These are phyloP conservation scores for Phyllotis vaccarum DNA, from an alignment of 2,797 vertebrate species.

Conservation along the genomic window DNA sequence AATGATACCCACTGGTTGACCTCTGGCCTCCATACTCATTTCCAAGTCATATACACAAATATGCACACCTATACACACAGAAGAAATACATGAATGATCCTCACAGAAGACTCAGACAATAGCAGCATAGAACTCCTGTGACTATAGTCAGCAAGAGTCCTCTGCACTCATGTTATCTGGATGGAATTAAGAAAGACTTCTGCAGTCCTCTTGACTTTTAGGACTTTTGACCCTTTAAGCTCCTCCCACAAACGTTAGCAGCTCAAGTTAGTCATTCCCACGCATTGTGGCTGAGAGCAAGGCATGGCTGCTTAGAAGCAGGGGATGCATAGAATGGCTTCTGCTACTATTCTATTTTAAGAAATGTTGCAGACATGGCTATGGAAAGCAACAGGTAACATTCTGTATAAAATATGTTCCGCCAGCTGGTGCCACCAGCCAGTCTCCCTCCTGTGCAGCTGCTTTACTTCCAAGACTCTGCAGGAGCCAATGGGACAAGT, in stretches of 20 bases:
- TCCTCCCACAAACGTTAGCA: neutral
- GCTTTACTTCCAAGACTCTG: constrained; percentile 32
- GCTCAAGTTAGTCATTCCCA: neutral
- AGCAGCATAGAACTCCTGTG: neutral
- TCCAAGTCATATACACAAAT: neutral
- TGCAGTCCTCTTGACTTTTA: neutral
- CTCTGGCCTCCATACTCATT: neutral
- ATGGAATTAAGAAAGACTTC: neutral
- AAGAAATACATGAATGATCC: neutral
- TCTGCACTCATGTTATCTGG: neutral
- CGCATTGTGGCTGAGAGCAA: neutral
- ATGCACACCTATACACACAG: neutral
- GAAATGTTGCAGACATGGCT: constrained; percentile 46
- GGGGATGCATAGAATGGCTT: neutral
- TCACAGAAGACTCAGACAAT: neutral
- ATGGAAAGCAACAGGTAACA: constrained; percentile 63
- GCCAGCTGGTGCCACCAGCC: constrained; percentile 10
- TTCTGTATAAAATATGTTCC: constrained; percentile 60
- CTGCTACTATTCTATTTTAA: constrained; percentile 58
- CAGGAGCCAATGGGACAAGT: neutral
- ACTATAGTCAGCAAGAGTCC: neutral
- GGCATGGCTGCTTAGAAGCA: neutral
- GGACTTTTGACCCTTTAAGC: neutral
- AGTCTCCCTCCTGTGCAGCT: neutral
- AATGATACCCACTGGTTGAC: neutral